Base-by-base conservation (phyloP, 2,888 invertebrate species). In the Lucinisca nassula region DNA sequence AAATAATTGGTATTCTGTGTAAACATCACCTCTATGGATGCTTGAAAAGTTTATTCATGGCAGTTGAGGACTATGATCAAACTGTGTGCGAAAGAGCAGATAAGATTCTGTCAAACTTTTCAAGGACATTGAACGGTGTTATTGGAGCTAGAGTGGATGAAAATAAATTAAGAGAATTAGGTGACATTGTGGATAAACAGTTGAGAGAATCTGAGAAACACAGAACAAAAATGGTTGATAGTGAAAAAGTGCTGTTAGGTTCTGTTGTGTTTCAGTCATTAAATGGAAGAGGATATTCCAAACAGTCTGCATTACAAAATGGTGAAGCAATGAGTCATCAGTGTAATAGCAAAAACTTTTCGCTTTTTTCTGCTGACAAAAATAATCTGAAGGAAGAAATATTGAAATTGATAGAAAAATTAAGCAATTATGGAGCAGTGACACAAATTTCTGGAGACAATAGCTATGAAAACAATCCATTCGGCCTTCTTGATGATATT, bases 401-500 rank as follows among this genome's bases (percentile, higher is more conserved):
- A 35, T 21, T 67, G 17, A 21, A 32, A 35, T 0, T 67, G 14
- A 67, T 67, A 21, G 67, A 67, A 35, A 67, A 67, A 3, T 21
- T 67, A 30, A 30, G 32, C 35, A 35, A 4, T 67, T 67, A n/a
- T 30, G 30, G 35, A 6, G 17, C 67, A 14, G 3, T 1, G 35
- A 12, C 2, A 35, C 10, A 67, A 10, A 21, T 10, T 1, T 67
- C 67, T 35, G 35, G 8, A 21, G 35, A 32, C 24, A 80, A 27
- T 58, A 88, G 90, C 21, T 88, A 88, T 32, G 76, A 87, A 21
- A 72, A 76, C n/a, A 91, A 91, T 67, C 89, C 91, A 30, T 12
- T 84, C 1, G 89, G 90, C 24, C 72, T 92, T 24, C 79, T 90
- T 37, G 87, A 90, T 40, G 92, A 92, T 76, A 91, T 92, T 76